phyloP scores from a whole-genome alignment of 2,888 invertebrate genomes.

The Limnephilus lunatus region DNA sequence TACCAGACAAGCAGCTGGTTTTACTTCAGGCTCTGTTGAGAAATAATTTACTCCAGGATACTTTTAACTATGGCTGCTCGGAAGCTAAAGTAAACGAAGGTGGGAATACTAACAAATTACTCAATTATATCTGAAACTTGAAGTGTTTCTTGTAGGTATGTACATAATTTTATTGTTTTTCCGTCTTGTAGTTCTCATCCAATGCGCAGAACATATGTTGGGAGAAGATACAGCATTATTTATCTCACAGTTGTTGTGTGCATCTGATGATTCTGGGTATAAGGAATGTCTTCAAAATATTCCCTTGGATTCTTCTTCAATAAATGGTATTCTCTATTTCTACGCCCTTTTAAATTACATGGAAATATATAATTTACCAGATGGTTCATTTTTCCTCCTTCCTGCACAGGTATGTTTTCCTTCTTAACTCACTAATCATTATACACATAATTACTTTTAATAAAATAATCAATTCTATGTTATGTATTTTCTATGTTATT shows the following conservation, averaged over 20 bases:
- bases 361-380: slow-evolving; percentile 55
- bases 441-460: background rate
- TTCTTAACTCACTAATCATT: background rate
- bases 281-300: slow-evolving; percentile 68
- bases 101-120: slow-evolving; percentile 20
- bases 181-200: slow-evolving; percentile 72
- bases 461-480: background rate
- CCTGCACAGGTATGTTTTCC: slow-evolving; percentile 56
- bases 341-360: slow-evolving; percentile 62
- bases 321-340: slow-evolving; percentile 60
- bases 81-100: slow-evolving; percentile 54
- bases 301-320: slow-evolving; percentile 65
- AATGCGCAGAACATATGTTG: slow-evolving; percentile 74
- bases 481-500: background rate
- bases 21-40: slow-evolving; percentile 71
- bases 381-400: slow-evolving; percentile 59
- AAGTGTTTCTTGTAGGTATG: background rate
- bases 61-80: slow-evolving; percentile 69
- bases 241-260: slow-evolving; percentile 74
- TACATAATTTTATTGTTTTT: slow-evolving; percentile 37
- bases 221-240: slow-evolving; percentile 76
- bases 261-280: slow-evolving; percentile 69
- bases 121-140: background rate
- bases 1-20: slow-evolving; percentile 69
- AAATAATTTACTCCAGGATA: slow-evolving; percentile 71